Evolutionary conservation across 2,888 invertebrate species (phyloP).

Genomic region (Mythimna pallens): DNA sequence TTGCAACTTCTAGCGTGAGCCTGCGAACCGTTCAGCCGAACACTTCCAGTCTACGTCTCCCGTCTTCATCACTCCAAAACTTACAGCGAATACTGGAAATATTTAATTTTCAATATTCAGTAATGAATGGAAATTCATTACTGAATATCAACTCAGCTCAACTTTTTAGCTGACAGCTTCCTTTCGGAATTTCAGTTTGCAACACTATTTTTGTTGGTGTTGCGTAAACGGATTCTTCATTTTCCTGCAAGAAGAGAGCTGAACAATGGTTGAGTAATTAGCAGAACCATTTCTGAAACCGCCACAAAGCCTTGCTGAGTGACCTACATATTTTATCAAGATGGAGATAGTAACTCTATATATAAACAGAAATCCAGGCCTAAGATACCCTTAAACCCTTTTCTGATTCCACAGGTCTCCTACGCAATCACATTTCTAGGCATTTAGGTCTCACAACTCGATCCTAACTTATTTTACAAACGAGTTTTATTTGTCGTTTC

Average conservation of each 20-base stretch:
- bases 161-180: not conserved
- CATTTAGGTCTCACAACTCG: not conserved
- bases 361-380: not conserved
- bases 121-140: too few species aligned
- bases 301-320: not conserved
- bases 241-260: not conserved
- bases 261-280: not conserved
- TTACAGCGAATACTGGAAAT: not conserved
- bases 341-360: too few species aligned
- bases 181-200: not conserved
- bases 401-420: conserved; percentile 2
- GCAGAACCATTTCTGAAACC: not conserved
- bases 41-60: too few species aligned
- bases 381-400: conserved; percentile 9
- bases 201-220: not conserved
- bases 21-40: too few species aligned
- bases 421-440: conserved; percentile 13
- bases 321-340: not conserved
- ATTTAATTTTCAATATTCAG: not conserved
- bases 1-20: too few species aligned
- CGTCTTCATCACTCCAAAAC: too few species aligned
- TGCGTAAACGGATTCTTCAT: not conserved
- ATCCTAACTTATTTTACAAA: conserved; percentile 11
- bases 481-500: conserved; percentile 10
- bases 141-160: too few species aligned